Percentiles rank a stretch among this genome's conserved stretches.
Conservation (phyloP, 2,888 invertebrate species). For the Tinea pellionella region DNA sequence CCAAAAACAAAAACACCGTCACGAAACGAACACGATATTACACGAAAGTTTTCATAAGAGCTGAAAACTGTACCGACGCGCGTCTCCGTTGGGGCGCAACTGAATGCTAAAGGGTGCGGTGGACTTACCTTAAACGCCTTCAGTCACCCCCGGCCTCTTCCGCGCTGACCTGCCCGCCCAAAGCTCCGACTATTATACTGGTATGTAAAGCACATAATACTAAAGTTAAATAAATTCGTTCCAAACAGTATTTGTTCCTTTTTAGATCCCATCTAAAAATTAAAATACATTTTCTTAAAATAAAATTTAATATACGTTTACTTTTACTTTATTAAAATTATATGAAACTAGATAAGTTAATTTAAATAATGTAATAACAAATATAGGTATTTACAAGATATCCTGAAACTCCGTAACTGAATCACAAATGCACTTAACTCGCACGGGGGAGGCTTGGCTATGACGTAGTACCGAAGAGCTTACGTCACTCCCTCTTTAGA, state of each 20-base stretch:
- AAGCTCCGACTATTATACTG: neutral
- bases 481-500: neutral
- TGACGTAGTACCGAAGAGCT: neutral
- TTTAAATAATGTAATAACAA: no score
- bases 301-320: no score
- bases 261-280: no score
- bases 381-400: no score
- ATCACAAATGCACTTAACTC: slow-evolving; percentile 6
- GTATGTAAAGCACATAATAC: neutral
- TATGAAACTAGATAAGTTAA: no score
- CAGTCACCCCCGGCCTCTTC: neutral
- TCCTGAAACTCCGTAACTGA: neutral
- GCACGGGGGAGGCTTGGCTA: slow-evolving; percentile 2
- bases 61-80: neutral
- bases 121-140: neutral
- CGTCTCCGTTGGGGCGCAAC: neutral
- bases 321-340: no score
- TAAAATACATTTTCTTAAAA: no score
- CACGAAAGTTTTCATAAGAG: neutral
- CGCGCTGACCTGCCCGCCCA: neutral
- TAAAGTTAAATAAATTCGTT: no score
- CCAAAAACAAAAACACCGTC: no score
- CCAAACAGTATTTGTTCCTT: no score
- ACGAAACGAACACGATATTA: neutral
- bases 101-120: neutral